Percentiles rank a stretch among this genome's conserved stretches.
Evolutionary conservation across 30 jellyfish, hydroid and myxozoan genomes (phyloP).

Genomic region (Pelagia noctiluca): DNA sequence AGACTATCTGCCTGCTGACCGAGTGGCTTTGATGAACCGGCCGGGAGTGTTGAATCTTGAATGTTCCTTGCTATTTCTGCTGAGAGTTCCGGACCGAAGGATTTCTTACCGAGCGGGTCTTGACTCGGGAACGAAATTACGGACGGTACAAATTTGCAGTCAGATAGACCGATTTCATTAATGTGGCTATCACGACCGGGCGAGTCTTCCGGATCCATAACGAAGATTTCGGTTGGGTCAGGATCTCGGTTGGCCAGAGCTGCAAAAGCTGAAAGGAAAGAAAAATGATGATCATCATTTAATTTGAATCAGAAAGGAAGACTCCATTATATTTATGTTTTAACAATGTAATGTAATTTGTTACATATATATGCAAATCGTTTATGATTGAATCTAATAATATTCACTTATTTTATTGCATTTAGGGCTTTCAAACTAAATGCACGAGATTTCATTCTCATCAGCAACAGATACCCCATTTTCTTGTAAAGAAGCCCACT

Average conservation of each 20-base stretch:
- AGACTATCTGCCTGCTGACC: slow-evolving; percentile 57
- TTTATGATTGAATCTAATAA: too few species aligned
- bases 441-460: too few species aligned
- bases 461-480: too few species aligned
- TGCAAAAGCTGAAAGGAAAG: slow-evolving; percentile 1
- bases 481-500: too few species aligned
- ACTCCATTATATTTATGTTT: too few species aligned
- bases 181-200: slow-evolving; percentile 19
- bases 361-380: too few species aligned
- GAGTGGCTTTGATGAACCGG: slow-evolving; percentile 21
- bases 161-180: slow-evolving; percentile 55
- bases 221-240: slow-evolving; percentile 26
- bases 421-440: too few species aligned
- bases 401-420: too few species aligned
- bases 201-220: slow-evolving; percentile 10
- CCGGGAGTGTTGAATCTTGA: background rate
- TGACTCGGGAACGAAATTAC: slow-evolving; percentile 53
- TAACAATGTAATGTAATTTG: too few species aligned
- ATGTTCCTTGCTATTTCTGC: too few species aligned
- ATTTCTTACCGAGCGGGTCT: slow-evolving; percentile 66
- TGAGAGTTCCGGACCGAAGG: too few species aligned
- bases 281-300: background rate
- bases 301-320: background rate
- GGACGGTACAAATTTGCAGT: slow-evolving; percentile 58
- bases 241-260: background rate